Evolutionary conservation across 2,888 invertebrate genomes (phyloP).

Genomic region (Synanthedon vespiformis): DNA sequence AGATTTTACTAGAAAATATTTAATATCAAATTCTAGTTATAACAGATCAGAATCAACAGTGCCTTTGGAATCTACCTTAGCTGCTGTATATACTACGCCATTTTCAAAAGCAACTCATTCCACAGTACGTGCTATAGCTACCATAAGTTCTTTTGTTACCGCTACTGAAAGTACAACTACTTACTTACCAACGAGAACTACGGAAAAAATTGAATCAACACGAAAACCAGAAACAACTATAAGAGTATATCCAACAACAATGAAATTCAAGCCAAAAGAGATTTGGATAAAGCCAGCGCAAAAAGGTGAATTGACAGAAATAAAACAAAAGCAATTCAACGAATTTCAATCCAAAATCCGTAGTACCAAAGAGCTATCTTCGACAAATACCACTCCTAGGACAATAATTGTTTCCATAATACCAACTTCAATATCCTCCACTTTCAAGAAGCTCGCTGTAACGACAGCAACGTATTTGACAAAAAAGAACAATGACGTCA

Average conservation of each 20-base stretch:
- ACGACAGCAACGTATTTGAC: slow-evolving; percentile 37
- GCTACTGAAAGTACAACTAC: slow-evolving; percentile 11
- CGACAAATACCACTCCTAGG: slow-evolving; percentile 48
- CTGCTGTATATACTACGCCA: not conserved
- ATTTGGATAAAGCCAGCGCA: slow-evolving; percentile 63
- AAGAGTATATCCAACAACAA: slow-evolving; percentile 35
- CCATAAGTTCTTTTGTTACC: slow-evolving; percentile 2
- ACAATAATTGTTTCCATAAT: slow-evolving; percentile 64
- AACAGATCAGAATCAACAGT: not conserved
- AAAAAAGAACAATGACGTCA: slow-evolving; percentile 25
- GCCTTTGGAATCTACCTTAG: not conserved
- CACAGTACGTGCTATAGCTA: no score
- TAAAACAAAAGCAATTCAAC: slow-evolving; percentile 33
- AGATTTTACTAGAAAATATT: not conserved
- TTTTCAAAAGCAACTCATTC: no score
- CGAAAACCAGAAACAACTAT: slow-evolving; percentile 34
- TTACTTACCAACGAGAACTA: slow-evolving; percentile 9
- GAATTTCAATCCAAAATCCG: slow-evolving; percentile 28
- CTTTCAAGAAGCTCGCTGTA: slow-evolving; percentile 54
- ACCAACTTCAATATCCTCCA: slow-evolving; percentile 56
- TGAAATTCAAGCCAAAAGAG: slow-evolving; percentile 58
- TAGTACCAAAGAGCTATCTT: slow-evolving; percentile 29
- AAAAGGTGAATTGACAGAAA: slow-evolving; percentile 57
- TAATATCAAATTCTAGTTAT: not conserved
- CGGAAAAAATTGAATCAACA: slow-evolving; percentile 21